Conservation (phyloP, 2,888 invertebrate species). For the Cephus nigrinus region DNA sequence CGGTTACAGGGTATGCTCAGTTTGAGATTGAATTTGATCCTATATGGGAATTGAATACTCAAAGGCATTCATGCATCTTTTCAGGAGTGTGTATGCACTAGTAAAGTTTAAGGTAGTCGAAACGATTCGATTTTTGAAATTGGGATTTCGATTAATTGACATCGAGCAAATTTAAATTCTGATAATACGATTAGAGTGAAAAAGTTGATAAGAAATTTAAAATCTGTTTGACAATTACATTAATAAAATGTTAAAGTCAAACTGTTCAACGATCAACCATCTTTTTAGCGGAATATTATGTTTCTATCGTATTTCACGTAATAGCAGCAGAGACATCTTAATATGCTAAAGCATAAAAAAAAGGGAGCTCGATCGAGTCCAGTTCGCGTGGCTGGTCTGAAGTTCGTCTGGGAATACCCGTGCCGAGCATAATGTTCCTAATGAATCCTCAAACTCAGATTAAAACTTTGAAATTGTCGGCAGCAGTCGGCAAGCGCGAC, state of each 20-base stretch:
- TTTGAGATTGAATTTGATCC: too few relatives aligned
- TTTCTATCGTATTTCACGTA: background rate
- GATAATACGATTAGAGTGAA: background rate
- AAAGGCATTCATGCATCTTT: too few relatives aligned
- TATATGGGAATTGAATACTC: too few relatives aligned
- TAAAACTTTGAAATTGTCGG: conserved; percentile 62
- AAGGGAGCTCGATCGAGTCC: background rate
- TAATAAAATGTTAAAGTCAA: background rate
- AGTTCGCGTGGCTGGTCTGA: conserved; percentile 41
- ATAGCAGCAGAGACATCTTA: background rate
- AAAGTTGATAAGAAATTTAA: background rate
- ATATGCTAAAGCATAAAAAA: background rate
- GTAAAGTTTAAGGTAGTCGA: too few relatives aligned
- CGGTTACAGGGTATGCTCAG: too few relatives aligned
- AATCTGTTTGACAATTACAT: background rate
- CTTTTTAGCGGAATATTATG: background rate
- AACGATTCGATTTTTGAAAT: too few relatives aligned
- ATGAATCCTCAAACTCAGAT: conserved; percentile 61
- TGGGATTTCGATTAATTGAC: background rate
- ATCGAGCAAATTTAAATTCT: background rate
- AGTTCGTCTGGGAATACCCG: conserved; percentile 39
- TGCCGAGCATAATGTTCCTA: conserved; percentile 46
- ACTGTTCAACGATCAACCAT: background rate
- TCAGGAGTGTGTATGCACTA: too few relatives aligned
- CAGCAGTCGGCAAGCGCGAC: conserved; percentile 50